Percentiles rank a stretch among this genome's conserved stretches.
phyloP scores from a whole-genome alignment of 2,888 invertebrate genomes.

The Brassicogethes aeneus region DNA sequence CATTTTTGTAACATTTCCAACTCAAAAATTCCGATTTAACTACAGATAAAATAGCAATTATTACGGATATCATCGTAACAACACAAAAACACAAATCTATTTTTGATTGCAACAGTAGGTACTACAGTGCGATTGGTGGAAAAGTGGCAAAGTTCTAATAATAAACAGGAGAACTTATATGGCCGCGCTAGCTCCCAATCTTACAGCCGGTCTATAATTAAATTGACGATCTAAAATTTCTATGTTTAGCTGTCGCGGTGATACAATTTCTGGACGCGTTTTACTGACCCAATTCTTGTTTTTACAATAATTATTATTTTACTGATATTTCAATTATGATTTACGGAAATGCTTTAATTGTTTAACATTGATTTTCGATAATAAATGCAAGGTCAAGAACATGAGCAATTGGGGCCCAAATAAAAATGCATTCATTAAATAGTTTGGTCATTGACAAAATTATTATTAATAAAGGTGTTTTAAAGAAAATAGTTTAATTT shows the following conservation, averaged over 20 bases:
- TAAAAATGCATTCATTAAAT: too few relatives aligned
- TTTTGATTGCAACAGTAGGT: constrained; percentile 5
- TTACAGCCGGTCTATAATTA: constrained; percentile 15
- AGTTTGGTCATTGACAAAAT: too few relatives aligned
- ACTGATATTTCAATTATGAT: constrained; percentile 11
- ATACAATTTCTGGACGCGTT: constrained; percentile 1
- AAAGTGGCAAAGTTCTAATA: constrained; percentile 16
- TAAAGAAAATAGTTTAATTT: too few relatives aligned
- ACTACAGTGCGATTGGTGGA: neutral
- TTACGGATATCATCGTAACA: too few relatives aligned
- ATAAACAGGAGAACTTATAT: constrained; percentile 25
- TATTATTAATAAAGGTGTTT: too few relatives aligned
- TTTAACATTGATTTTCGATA: too few relatives aligned
- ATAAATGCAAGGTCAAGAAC: too few relatives aligned
- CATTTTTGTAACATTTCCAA: too few relatives aligned
- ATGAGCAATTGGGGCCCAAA: too few relatives aligned
- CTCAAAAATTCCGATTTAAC: too few relatives aligned
- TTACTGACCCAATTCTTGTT: constrained; percentile 11
- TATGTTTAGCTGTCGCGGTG: neutral
- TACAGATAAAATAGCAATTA: too few relatives aligned
- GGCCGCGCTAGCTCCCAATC: constrained; percentile 17
- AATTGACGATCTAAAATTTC: constrained; percentile 4
- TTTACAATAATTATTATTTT: neutral
- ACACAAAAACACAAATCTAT: constrained; percentile 6
- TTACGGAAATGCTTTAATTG: constrained; percentile 5